Conservation (phyloP, 2,888 invertebrate genomes). For the Drosophila gaucha region DNA sequence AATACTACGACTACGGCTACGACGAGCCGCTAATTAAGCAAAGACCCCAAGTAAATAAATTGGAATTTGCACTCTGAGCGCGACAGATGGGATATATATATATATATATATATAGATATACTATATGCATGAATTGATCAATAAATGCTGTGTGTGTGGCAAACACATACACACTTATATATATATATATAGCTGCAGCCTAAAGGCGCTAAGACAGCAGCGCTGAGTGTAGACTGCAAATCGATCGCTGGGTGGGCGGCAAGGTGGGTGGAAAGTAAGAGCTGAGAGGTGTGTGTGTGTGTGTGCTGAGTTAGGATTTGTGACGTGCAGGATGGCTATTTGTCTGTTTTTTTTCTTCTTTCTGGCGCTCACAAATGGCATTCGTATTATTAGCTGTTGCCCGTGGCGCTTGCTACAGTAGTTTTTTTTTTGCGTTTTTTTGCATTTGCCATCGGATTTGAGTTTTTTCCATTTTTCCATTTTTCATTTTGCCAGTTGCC, state of each 20-base stretch:
- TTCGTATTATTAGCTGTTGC: constrained; percentile 26
- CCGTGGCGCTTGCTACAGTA: constrained; percentile 27
- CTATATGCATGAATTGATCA: background rate
- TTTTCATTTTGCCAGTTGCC: constrained; percentile 36
- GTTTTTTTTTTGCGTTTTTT: constrained; percentile 20
- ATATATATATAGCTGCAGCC: background rate
- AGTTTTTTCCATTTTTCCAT: constrained; percentile 22
- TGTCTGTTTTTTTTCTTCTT: background rate
- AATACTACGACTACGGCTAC: constrained; percentile 23
- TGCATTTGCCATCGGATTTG: constrained; percentile 10
- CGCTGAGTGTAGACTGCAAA: constrained; percentile 27
- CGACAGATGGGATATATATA: constrained; percentile 13
- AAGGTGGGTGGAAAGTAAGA: too few species aligned
- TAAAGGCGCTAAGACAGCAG: background rate
- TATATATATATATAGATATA: background rate
- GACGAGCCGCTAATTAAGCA: constrained; percentile 70
- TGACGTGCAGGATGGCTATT: constrained; percentile 5
- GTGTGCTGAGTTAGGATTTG: constrained; percentile 2
- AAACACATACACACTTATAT: background rate
- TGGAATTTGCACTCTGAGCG: constrained; percentile 63
- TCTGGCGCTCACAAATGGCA: constrained; percentile 12
- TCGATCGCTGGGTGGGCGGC: constrained; percentile 42
- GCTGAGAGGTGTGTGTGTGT: background rate
- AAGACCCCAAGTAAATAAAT: constrained; percentile 66
- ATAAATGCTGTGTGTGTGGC: constrained; percentile 1